Percentiles rank a stretch among this genome's conserved stretches.
Conservation (phyloP, 2,888 invertebrate genomes). For the Crossocerus cetratus region DNA sequence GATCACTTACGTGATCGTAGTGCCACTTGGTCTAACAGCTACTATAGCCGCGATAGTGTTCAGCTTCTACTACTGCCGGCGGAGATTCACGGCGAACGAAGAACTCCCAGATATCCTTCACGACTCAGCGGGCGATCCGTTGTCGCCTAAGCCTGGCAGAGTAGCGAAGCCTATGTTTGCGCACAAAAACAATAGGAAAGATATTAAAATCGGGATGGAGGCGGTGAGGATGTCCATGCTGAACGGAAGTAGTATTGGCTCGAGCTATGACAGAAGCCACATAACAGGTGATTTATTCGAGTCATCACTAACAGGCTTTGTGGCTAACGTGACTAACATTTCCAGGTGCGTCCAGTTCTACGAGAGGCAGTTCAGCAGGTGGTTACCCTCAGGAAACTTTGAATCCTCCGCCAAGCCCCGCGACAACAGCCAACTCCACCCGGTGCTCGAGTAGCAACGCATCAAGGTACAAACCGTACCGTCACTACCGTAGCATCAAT, state of each 20-base stretch:
- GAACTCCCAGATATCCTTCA: conserved; percentile 79
- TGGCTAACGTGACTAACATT: background rate
- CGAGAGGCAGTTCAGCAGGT: conserved; percentile 80
- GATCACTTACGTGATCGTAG: conserved; percentile 79
- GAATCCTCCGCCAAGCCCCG: conserved; percentile 95
- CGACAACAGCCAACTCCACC: conserved; percentile 84
- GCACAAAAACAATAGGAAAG: conserved; percentile 74
- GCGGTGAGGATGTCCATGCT: conserved; percentile 83
- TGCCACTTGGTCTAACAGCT: conserved; percentile 79
- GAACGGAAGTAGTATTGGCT: conserved; percentile 81
- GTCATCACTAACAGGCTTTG: background rate
- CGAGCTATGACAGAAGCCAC: conserved; percentile 84
- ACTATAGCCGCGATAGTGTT: conserved; percentile 79
- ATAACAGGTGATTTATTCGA: conserved; percentile 80
- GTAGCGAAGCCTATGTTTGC: conserved; percentile 74
- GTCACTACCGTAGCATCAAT: conserved; percentile 86
- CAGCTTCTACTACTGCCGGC: conserved; percentile 79
- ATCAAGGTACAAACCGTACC: conserved; percentile 84
- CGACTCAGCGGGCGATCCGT: conserved; percentile 83
- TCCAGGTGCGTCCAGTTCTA: conserved; percentile 82
- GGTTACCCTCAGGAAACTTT: conserved; percentile 90
- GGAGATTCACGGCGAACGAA: conserved; percentile 77
- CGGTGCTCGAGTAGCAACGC: conserved; percentile 79
- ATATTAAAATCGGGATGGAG: conserved; percentile 75
- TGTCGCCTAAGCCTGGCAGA: conserved; percentile 79